Base-by-base conservation (phyloP, 2,888 invertebrate species). In the Temnothorax ravouxi region DNA sequence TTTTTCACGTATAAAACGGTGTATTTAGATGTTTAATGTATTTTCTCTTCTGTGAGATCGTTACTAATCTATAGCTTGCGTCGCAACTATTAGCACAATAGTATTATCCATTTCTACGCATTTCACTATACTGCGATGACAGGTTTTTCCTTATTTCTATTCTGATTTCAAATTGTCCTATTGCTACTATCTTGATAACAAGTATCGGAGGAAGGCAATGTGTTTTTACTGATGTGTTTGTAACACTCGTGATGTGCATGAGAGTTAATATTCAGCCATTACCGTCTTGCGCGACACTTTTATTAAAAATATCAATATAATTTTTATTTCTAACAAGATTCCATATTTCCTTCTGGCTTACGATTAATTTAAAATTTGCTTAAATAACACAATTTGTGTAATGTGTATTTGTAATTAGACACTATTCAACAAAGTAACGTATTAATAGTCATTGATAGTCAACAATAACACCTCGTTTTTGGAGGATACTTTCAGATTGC, bases 1-100 rank as follows among this genome's bases (percentile, higher is more conserved):
- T n/a, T 6, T 64, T 66, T 76, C 50, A 66, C 21, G 2, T 77
- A 77, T 77, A 77, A 77, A 77, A 77, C 21, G 44, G 13, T 77
- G 56, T 77, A 77, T 77, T 77, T 54, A 25, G 52, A 76, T 76
- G 13, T 66, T 41, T 34, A 11, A 71, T 69, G 41, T 56, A 69
- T 9, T 54, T 69, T 69, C 25, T 56, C 21, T 56, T 72, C n/a
- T 18, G 71, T 77, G 77, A 69, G 77, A 77, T 77, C 71, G 56
- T 71, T 44, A 69, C 77, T 77, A 77, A 69, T 69, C 77, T 77
- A 77, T 21, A 56, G 44, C 2, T 69, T 77, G 77, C 77, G 18
- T 77, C 52, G 13, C 66, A 41, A 8, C 41, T 77, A 67, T 69
- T 21, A 56, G n/a, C 29, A 9, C 52, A 77, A 54, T 29, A 69